Base-by-base conservation (phyloP, 2,888 invertebrate species). In the Drosophila testacea region DNA sequence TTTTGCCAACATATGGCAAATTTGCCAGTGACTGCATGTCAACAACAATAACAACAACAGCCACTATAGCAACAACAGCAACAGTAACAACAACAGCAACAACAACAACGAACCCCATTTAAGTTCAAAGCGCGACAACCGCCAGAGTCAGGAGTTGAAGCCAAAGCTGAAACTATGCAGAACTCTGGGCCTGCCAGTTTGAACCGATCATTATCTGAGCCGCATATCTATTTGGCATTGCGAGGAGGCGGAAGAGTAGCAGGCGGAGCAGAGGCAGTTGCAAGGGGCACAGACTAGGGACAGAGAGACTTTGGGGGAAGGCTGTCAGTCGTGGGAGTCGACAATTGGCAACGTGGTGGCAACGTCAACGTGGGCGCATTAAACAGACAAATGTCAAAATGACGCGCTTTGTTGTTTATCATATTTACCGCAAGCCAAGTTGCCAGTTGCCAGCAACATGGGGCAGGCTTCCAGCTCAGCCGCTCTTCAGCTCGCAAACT, bases 371-470 rank as follows among this genome's bases (percentile, higher is more conserved):
- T 83, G 89, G 89, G 89, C 83, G 87, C 83, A 80, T 85, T 69
- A 77, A 78, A 67, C 83, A 89, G 83, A 69, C 86, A 86, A 86
- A 89, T 86, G 88, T 86, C 90, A 86, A 89, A 88, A 77, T 86
- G 90, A 88, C 74, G 90, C 87, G 90, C 90, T 89, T 86, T 86
- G 86, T 86, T 89, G 86, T 86, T 86, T 78, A 83, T 86, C 90
- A 86, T 88, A 89, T 89, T 89, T 86, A 81, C 90, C 90, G 90
- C 81, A 83, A 69, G 71, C 51, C 74, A 62, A 32, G 30, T 11
- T n/a, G 22, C 22, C 34, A 50, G 36, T 11, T 46, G 27, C 11
- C 22, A 42, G 32, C 30, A 56, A 56, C 42, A 36, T 44, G 55
- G 54, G 32, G 41, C 41, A 42, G 10, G 11, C 52, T 11, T 28